phyloP scores from a whole-genome alignment of 2,113 vertebrate species.

The Himantopus leucocephalus region DNA sequence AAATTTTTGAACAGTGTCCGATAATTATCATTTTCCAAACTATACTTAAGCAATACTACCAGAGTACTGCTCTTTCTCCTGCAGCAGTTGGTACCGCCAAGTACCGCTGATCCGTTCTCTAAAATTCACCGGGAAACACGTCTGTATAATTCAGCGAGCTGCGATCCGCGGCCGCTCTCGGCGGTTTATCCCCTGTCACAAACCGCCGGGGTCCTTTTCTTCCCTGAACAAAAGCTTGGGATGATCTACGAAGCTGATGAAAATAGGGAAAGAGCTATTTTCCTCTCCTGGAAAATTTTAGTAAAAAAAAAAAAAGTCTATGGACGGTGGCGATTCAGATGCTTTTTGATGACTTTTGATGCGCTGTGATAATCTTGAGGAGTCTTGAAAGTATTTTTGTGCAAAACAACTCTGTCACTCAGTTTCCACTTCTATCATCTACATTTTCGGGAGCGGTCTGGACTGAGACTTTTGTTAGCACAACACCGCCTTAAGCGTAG shows the following conservation, averaged over 20 bases:
- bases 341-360: background rate
- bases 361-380: background rate
- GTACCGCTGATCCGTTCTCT: background rate
- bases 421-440: background rate
- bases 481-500: background rate
- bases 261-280: background rate
- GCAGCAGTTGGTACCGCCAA: background rate
- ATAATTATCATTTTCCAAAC: background rate
- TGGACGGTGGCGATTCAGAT: background rate
- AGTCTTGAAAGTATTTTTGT: conserved; percentile 25
- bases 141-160: background rate
- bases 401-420: background rate
- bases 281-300: background rate
- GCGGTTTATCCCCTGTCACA: background rate
- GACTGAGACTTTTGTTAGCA: conserved; percentile 32
- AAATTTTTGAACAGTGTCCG: background rate
- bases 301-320: background rate
- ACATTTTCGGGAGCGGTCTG: background rate
- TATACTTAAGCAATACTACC: background rate
- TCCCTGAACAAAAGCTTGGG: conserved; percentile 28
- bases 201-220: background rate
- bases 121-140: background rate
- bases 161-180: background rate
- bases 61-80: background rate
- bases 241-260: background rate